Percentiles rank a stretch among this genome's conserved stretches.
These are phyloP conservation scores for Punctoribates punctum DNA, from an alignment of 2,888 invertebrate genomes.

Conservation along the genomic window DNA sequence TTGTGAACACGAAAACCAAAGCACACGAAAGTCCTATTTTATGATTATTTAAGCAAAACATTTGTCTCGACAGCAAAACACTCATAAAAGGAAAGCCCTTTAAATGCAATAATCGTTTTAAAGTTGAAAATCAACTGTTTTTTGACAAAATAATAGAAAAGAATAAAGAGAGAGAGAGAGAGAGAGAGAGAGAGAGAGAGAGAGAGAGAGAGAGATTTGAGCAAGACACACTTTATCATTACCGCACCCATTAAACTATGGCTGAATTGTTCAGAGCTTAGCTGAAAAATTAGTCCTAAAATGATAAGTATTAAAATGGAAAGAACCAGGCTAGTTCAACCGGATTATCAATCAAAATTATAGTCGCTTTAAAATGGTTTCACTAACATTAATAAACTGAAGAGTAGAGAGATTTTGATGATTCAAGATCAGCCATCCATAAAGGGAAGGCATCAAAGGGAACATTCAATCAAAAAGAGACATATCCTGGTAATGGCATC, in stretches of 20 bases:
- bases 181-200: background rate
- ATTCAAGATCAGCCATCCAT: no score
- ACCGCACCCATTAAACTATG: background rate
- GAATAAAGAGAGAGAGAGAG: background rate
- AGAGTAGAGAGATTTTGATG: no score
- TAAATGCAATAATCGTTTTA: background rate
- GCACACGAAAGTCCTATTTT: constrained; percentile 17
- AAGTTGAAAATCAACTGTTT: background rate
- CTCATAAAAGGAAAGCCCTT: background rate
- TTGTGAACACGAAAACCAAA: background rate
- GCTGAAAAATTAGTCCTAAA: background rate
- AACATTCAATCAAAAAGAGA: no score
- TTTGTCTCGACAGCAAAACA: background rate
- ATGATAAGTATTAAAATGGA: background rate
- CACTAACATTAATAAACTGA: no score
- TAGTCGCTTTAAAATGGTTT: no score
- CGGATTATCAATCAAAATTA: no score
- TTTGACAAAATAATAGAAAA: constrained; percentile 20
- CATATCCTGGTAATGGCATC: no score
- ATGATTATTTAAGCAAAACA: background rate
- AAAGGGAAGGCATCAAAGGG: no score
- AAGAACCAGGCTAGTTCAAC: background rate
- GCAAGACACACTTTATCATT: background rate
- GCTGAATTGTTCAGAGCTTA: background rate
- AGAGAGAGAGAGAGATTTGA: background rate